Conservation (phyloP, 2,113 vertebrate species). For the Nyctereutes procyonoides region DNA sequence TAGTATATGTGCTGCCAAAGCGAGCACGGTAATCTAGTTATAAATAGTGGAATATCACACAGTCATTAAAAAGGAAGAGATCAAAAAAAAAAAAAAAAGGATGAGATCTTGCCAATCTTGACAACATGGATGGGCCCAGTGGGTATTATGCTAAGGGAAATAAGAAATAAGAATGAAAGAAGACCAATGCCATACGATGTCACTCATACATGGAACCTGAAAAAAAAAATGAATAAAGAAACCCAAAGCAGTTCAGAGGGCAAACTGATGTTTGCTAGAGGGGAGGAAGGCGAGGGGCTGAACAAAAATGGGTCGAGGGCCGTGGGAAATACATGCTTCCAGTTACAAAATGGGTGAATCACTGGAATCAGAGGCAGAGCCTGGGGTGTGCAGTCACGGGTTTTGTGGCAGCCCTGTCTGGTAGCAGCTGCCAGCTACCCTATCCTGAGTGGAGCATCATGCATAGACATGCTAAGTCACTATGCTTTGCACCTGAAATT, state of each 20-base stretch:
- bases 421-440: not conserved
- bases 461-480: not conserved
- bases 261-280: not conserved
- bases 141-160: not conserved
- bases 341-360: not conserved
- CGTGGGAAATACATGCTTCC: not conserved
- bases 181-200: not conserved
- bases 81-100: not conserved
- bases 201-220: not conserved
- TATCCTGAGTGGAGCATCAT: not conserved
- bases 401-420: not conserved
- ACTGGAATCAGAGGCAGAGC: not conserved
- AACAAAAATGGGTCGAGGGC: not conserved
- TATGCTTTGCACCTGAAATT: not conserved
- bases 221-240: not conserved
- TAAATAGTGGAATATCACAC: not conserved
- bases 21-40: not conserved
- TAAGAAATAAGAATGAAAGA: not conserved
- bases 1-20: too few species aligned
- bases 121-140: not conserved
- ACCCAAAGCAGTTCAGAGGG: not conserved
- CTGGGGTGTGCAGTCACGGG: not conserved
- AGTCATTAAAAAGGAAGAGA: not conserved
- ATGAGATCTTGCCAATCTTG: not conserved
- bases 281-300: not conserved